phyloP scores from a whole-genome alignment of 1,140 invertebrate genomes.

The Atta texana region DNA sequence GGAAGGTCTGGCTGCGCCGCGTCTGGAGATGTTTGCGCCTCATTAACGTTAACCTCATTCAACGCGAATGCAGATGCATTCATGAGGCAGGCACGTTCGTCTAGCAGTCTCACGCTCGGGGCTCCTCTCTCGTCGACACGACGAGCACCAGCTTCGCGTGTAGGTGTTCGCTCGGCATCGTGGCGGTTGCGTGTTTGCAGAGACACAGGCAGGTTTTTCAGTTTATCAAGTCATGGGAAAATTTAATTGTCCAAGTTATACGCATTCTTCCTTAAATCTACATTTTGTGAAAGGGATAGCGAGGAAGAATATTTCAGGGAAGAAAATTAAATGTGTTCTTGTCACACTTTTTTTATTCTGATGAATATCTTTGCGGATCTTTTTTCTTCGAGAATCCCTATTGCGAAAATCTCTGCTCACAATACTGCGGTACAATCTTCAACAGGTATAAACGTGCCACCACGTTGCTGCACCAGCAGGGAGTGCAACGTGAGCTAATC shows the following conservation, averaged over 20 bases:
- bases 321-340: neutral
- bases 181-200: neutral
- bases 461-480: constrained; percentile 17
- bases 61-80: constrained; percentile 74
- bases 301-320: neutral
- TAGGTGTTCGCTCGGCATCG: neutral
- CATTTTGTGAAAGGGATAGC: neutral
- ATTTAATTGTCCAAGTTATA: neutral
- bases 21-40: constrained; percentile 75
- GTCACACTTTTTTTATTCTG: neutral
- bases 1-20: constrained; percentile 64
- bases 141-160: constrained; percentile 9
- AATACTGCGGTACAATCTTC: neutral
- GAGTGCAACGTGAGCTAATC: constrained; percentile 60
- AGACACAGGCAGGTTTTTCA: neutral
- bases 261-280: neutral
- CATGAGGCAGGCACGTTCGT: constrained; percentile 49
- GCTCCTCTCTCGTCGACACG: neutral
- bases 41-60: constrained; percentile 78
- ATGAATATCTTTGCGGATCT: neutral
- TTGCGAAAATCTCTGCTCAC: neutral
- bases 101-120: constrained; percentile 67
- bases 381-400: neutral
- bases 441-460: constrained; percentile 38
- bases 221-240: constrained; percentile 12